These are phyloP conservation scores for Hippocampus barbouri DNA, from an alignment of 2,113 vertebrate genomes.

Conservation along the genomic window DNA sequence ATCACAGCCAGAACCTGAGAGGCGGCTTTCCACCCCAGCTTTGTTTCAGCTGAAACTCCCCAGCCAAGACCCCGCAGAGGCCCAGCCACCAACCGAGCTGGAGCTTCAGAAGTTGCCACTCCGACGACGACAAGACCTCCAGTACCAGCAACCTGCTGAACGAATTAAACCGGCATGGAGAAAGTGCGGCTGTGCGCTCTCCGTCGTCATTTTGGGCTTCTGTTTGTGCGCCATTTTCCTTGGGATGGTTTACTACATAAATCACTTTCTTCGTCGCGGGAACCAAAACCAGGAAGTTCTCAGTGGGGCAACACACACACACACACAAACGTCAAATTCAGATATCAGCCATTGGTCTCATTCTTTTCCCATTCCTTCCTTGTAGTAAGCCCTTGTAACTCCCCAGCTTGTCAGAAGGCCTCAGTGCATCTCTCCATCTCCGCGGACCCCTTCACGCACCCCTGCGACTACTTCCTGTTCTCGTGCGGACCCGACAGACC, in stretches of 20 bases:
- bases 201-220: slow-evolving; percentile 30
- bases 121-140: slow-evolving; percentile 2
- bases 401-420: slow-evolving; percentile 59
- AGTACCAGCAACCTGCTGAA: slow-evolving; percentile 22
- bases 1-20: slow-evolving; percentile 33
- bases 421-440: slow-evolving; percentile 55
- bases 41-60: slow-evolving; percentile 16
- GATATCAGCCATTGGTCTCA: background rate
- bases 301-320: slow-evolving; percentile 25
- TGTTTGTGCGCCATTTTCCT: slow-evolving; percentile 38
- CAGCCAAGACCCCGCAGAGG: slow-evolving; percentile 8
- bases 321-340: background rate
- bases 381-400: slow-evolving; percentile 59
- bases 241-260: slow-evolving; percentile 45
- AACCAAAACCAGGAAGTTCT: background rate
- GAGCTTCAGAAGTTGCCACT: slow-evolving; percentile 2
- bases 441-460: slow-evolving; percentile 70
- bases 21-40: slow-evolving; percentile 14
- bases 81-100: slow-evolving; percentile 21
- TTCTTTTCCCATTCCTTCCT: slow-evolving; percentile 20
- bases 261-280: slow-evolving; percentile 10
- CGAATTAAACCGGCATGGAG: slow-evolving; percentile 32
- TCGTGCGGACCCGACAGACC: slow-evolving; percentile 59
- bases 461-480: slow-evolving; percentile 75
- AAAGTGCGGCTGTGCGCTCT: slow-evolving; percentile 32